Base-by-base conservation (phyloP, 2,113 vertebrate genomes). In the Nesoenas mayeri region DNA sequence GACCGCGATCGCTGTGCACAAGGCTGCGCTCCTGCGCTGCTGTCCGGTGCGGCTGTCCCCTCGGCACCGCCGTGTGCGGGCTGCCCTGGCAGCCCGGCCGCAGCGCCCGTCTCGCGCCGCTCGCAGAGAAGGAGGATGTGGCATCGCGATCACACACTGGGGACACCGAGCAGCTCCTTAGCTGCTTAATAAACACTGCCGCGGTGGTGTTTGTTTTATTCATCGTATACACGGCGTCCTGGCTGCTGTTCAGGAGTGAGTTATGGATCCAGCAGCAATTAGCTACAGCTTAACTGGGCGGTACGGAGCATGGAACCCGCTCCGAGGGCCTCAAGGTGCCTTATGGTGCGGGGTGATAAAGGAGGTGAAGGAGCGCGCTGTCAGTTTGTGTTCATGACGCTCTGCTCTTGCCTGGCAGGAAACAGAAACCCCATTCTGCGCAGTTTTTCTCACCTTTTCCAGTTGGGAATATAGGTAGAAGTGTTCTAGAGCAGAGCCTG, bases 1-100 rank as follows among this genome's bases (percentile, higher is more conserved):
- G 50, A 57, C 19, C 22, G 11, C 73, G 48, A 19, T 28, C 40
- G 50, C 54, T 8, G 9, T 28, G 58, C 38, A 12, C 71, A 20
- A 32, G 50, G 26, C 85, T 29, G 28, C 40, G 12, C 65, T 47
- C 31, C 38, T 5, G 1, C 0, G 0, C 60, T 25, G 19, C 21
- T 2, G 2, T 32, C 36, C 2, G 14, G 24, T 5, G 19, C 54
- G 24, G 54, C 50, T 54, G 62, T 26, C 38, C 48, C 58, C 16
- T 19, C 11, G 0, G 4, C 38, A 24, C 25, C 36, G 32, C 44
- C 0, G 0, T 3, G 17, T 47, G 34, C 70, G 12, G 20, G 3
- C 7, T 36, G 36, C 56, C 32, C 48, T 15, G 48, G 61, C 22
- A 3, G 10, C 62, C 22, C 4, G 20, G 54, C 36, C n/a, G 3